Conservation (phyloP, 2,888 invertebrate species). For the Lypha dubia region DNA sequence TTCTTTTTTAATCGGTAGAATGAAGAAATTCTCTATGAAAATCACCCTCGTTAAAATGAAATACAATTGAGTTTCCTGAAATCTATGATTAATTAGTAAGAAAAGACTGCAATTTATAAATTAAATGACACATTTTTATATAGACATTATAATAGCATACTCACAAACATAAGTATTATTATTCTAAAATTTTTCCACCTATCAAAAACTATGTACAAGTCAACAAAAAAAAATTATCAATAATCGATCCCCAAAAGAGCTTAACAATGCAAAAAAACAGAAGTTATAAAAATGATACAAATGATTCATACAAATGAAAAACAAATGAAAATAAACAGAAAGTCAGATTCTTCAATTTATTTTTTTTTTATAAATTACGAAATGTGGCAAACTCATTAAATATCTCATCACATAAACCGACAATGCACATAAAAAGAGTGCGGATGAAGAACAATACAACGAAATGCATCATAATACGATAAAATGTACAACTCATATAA, state of each 20-base stretch:
- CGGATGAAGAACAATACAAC: slow-evolving; percentile 34
- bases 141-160: background rate
- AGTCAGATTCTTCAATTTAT: slow-evolving; percentile 40
- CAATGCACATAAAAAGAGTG: slow-evolving; percentile 49
- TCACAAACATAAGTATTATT: background rate
- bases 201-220: slow-evolving; percentile 1
- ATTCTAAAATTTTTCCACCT: background rate
- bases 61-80: slow-evolving; percentile 1
- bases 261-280: slow-evolving; percentile 11
- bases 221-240: slow-evolving; percentile 4
- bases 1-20: no score
- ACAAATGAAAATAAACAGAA: slow-evolving; percentile 44
- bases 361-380: slow-evolving; percentile 60
- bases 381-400: slow-evolving; percentile 67
- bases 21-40: background rate
- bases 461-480: slow-evolving; percentile 35
- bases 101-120: background rate
- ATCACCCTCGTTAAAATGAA: background rate
- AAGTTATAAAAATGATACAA: slow-evolving; percentile 19
- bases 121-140: slow-evolving; percentile 11
- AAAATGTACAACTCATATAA: slow-evolving; percentile 30
- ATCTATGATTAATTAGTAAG: slow-evolving; percentile 8
- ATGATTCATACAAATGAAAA: slow-evolving; percentile 56
- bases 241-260: background rate
- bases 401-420: slow-evolving; percentile 63